A percentile compares a stretch with the other conserved stretches of the same genome.
phyloP scores from a whole-genome alignment of 2,113 vertebrate genomes.

The Pituophis catenifer region DNA sequence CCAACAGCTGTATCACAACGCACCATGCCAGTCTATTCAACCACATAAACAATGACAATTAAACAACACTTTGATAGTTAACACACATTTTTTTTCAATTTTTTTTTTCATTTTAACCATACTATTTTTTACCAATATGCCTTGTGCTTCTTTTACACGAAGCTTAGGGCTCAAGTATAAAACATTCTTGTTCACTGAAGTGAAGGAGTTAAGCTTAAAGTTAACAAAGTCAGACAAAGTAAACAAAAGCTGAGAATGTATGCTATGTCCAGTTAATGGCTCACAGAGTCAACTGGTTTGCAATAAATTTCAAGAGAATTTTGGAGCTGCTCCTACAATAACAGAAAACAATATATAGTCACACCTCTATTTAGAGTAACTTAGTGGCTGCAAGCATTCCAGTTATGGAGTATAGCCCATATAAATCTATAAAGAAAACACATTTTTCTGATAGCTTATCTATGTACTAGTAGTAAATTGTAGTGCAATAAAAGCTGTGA shows the following conservation, averaged over 20 bases:
- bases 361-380: neutral
- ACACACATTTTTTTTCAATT: neutral
- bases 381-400: neutral
- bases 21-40: constrained; percentile 78
- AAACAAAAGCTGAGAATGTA: constrained; percentile 8
- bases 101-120: neutral
- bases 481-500: neutral
- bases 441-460: neutral
- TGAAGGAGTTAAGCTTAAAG: neutral
- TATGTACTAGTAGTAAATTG: neutral
- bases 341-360: constrained; percentile 15
- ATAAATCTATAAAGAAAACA: neutral
- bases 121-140: neutral
- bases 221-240: neutral
- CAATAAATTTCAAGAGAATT: neutral
- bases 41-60: neutral
- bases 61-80: neutral
- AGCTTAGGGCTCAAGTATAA: neutral
- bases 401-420: neutral
- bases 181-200: neutral
- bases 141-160: neutral
- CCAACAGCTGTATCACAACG: neutral
- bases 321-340: constrained; percentile 13
- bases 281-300: neutral
- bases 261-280: neutral